Conservation (phyloP, 1,140 invertebrate species). For the Drosophila mojavensis region DNA sequence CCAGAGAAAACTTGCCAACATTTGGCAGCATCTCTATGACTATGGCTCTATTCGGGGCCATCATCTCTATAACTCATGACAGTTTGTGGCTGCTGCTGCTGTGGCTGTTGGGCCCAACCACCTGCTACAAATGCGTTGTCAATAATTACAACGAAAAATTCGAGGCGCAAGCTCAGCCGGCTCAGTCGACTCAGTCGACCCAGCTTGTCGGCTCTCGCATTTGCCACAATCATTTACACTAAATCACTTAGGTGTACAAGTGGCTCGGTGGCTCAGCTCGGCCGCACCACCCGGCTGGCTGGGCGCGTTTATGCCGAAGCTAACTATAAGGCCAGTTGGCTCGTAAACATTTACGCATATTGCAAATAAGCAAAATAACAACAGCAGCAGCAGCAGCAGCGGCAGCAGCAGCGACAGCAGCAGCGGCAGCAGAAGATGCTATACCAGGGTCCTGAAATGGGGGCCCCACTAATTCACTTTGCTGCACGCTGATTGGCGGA, state of each 20-base stretch:
- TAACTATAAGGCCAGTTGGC: slow-evolving; percentile 24
- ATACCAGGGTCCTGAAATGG: slow-evolving; percentile 33
- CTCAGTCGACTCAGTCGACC: background rate
- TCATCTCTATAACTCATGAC: slow-evolving; percentile 25
- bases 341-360: slow-evolving; percentile 80
- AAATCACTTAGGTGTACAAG: slow-evolving; percentile 80
- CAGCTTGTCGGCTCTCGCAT: slow-evolving; percentile 47
- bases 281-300: slow-evolving; percentile 18
- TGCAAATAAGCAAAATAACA: slow-evolving; percentile 69
- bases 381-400: slow-evolving; percentile 38
- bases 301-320: too few species aligned
- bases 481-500: slow-evolving; percentile 65
- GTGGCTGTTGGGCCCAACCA: slow-evolving; percentile 9
- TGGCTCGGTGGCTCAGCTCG: slow-evolving; percentile 31
- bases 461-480: slow-evolving; percentile 69
- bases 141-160: slow-evolving; percentile 51
- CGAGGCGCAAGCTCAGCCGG: background rate
- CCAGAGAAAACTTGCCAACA: background rate
- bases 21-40: background rate
- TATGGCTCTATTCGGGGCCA: slow-evolving; percentile 32
- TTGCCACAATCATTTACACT: slow-evolving; percentile 80
- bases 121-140: slow-evolving; percentile 48
- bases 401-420: too few species aligned
- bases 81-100: background rate
- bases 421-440: slow-evolving; percentile 1